Evolutionary conservation across 1,140 invertebrate species (phyloP), one percentile per base, ranked within the genome.

Genomic region (Ceratosolen solmsi): DNA sequence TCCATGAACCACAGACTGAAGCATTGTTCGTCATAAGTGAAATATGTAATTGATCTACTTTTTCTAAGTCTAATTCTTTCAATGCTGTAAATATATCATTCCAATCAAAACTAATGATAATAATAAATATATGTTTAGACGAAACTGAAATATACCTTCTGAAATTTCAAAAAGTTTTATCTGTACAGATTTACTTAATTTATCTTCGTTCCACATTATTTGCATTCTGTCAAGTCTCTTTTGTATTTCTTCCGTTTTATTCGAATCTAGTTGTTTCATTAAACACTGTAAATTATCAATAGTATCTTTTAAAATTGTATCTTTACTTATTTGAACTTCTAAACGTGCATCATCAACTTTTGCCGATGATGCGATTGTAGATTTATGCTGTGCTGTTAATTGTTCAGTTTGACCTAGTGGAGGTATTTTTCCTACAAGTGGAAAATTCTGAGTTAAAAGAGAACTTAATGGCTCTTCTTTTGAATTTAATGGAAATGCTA

Each of bases 11-110:
- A 68, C 92, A 93, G 7, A 90, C 9, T 30, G 85, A 84, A 38
- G 89, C 87, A 84, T 92, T 84, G 25, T 90, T 88, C 84, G 91
- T 90, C 89, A 92, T 91, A 20, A 93, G 81, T 17, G 88, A 83
- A 65, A 91, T 82, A 33, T 93, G 92, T 27, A 92, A 82, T 82
- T 91, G 85, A 82, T 92, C 89, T 7, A 91, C 92, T 72, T 80
- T 83, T 11, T 89, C 86, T 7, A 84, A 60, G 73, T 93, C 86
- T 4, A 87, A 86, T 1, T 84, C 85, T 84, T 83, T 85, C 41
- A 93, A 78, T n/a, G 90, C 92, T 93, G 79, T 71, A 90, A 88
- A 85, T 76, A 58, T n/a, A 49, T 68, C 60, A 65, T 49, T 56
- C 20, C 15, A 71, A 60, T 56, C 41, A 83, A 65, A 70, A 41